These are phyloP conservation scores for Neofelis nebulosa DNA, from an alignment of 2,113 vertebrate species.

Conservation along the genomic window DNA sequence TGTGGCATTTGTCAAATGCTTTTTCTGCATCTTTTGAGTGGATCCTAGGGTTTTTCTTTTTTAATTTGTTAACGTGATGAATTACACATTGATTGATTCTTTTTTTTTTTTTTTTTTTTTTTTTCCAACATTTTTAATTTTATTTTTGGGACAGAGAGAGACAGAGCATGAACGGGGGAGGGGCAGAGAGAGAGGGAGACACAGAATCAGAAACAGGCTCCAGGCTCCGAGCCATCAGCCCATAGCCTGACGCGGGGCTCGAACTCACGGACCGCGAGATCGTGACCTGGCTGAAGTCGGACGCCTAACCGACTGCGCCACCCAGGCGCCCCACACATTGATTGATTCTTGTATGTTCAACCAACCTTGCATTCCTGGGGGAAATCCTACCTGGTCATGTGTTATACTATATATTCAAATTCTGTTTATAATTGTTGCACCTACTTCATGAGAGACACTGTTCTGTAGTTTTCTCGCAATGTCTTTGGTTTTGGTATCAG, in stretches of 20 bases:
- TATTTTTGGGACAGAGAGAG: too few relatives aligned
- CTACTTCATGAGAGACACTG: not conserved
- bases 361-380: not conserved
- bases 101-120: too few relatives aligned
- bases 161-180: too few relatives aligned
- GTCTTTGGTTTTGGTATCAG: not conserved
- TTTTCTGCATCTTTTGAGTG: not conserved
- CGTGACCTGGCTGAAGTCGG: too few relatives aligned
- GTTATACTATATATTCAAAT: not conserved
- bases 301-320: too few relatives aligned
- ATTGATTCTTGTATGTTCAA: not conserved
- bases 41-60: not conserved
- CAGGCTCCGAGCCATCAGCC: too few relatives aligned
- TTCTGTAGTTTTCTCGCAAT: not conserved
- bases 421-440: not conserved
- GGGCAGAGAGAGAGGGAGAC: too few relatives aligned
- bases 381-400: not conserved
- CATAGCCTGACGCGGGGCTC: too few relatives aligned
- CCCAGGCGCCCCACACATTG: too few relatives aligned
- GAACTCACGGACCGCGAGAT: too few relatives aligned
- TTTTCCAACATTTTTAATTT: too few relatives aligned
- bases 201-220: too few relatives aligned
- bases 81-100: not conserved
- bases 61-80: not conserved
- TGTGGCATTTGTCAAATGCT: not conserved